Evolutionary conservation across 1,140 invertebrate genomes (phyloP), one percentile per base, ranked within the genome.

Genomic region (Hyposmocoma kahamanoa): DNA sequence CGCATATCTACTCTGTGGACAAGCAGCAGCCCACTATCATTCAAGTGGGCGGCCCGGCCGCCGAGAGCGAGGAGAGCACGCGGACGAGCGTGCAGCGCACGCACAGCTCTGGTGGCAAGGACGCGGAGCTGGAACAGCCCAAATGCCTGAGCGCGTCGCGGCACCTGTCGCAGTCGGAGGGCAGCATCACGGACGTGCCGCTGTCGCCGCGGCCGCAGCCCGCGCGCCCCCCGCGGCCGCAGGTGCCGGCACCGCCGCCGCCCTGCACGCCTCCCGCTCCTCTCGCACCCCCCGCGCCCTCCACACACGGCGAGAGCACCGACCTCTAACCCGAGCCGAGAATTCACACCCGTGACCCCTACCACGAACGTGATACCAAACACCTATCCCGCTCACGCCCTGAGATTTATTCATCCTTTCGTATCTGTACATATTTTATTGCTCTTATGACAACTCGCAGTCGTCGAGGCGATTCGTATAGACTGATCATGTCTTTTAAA

Each of bases 21-120:
- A 92, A 91, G 70, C 90, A 92, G 45, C 91, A 92, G 74, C 90
- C 91, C 46, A 20, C 34, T 38, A 88, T 92, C 66, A 91, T 92
- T 56, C 88, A 91, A 65, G 88, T 87, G 64, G 87, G 78, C 18
- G 65, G 52, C 10, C 24, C 39, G 11, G 44, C 36, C 18, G 30
- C 47, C 11, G 56, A 51, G 3, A 50, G 53, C 10, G 72, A 74
- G 15, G 79, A 79, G 9, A 47, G 47, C 3, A 36, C 61, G 22
- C 67, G 70, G 10, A 59, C 56, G 13, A 71, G 67, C 0, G 76
- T 84, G 30, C 77, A 83, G 46, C 72, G 82, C 38, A 82, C 82
- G 26, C 80, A 83, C 56, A 85, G 80, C 56, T 83, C 74, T 3
- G 80, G 82, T 34, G 77, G 79, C 3, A 73, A 72, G 20, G 77